Percentiles rank a stretch among this genome's conserved stretches.
phyloP scores from a whole-genome alignment of 2,888 invertebrate species.

The Sipha maydis region DNA sequence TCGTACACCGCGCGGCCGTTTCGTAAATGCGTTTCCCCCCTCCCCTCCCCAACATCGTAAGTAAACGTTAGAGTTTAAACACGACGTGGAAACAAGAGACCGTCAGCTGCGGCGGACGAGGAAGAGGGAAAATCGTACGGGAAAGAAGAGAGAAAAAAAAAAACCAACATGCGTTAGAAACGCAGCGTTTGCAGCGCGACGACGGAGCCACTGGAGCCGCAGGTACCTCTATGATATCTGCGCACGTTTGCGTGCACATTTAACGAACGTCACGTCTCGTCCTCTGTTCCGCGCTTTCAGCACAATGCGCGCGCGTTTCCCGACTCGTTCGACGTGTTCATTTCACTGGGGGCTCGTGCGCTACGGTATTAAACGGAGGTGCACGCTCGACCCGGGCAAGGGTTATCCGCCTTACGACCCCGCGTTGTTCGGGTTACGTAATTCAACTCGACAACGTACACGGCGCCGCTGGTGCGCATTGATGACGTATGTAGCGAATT shows the following conservation, averaged over 20 bases:
- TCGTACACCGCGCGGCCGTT: not conserved
- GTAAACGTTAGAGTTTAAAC: slow-evolving; percentile 6
- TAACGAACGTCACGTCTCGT: slow-evolving; percentile 57
- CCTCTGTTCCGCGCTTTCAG: slow-evolving; percentile 58
- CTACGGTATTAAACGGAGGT: too few relatives aligned
- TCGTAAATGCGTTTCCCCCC: not conserved
- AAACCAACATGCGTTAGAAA: not conserved
- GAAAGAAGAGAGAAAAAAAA: not conserved
- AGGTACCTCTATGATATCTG: not conserved
- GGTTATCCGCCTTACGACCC: too few relatives aligned
- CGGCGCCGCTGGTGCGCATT: too few relatives aligned
- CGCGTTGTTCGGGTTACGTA: too few relatives aligned
- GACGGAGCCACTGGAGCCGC: not conserved
- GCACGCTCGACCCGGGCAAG: not conserved
- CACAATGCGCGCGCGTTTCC: too few relatives aligned
- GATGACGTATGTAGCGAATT: too few relatives aligned
- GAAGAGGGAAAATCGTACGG: not conserved
- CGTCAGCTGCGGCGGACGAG: not conserved
- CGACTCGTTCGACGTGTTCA: slow-evolving; percentile 33
- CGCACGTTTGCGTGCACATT: not conserved
- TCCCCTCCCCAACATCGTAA: too few relatives aligned
- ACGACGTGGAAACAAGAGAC: not conserved
- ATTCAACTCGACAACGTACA: too few relatives aligned
- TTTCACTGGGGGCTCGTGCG: slow-evolving; percentile 29
- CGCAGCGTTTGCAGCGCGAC: not conserved